These are phyloP conservation scores for Coregonus ussuriensis DNA, from an alignment of 2,797 vertebrate genomes.

Conservation along the genomic window DNA sequence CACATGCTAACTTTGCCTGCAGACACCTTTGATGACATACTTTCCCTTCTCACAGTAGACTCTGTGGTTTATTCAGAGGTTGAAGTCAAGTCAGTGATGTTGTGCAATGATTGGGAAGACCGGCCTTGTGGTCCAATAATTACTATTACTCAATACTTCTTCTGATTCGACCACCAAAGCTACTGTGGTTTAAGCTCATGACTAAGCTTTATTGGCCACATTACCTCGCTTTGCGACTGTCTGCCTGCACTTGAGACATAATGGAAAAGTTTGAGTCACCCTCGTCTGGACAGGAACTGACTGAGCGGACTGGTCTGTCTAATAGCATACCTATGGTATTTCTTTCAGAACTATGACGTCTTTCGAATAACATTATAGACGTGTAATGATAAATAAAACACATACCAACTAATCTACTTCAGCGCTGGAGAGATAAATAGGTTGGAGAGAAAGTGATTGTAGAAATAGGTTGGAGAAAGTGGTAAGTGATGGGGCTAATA, in stretches of 20 bases:
- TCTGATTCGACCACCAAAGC: conserved; percentile 58
- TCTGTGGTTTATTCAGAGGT: conserved; percentile 55
- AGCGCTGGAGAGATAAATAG: conserved; percentile 21
- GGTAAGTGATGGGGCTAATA: conserved; percentile 37
- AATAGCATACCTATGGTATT: conserved; percentile 61
- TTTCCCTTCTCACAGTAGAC: conserved; percentile 22
- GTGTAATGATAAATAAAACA: conserved; percentile 27
- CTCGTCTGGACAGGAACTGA: conserved; percentile 73
- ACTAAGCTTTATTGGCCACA: conserved; percentile 66
- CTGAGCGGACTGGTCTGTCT: conserved; percentile 60
- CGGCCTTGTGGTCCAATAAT: conserved; percentile 61
- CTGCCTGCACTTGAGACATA: conserved; percentile 51
- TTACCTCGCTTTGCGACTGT: conserved; percentile 50
- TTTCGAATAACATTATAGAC: conserved; percentile 46
- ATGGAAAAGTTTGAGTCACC: conserved; percentile 75
- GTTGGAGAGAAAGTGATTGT: not conserved
- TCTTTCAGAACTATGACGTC: conserved; percentile 66
- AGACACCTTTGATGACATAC: not conserved
- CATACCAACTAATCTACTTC: conserved; percentile 33
- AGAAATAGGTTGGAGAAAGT: conserved; percentile 19
- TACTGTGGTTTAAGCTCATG: conserved; percentile 67
- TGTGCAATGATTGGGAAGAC: conserved; percentile 42
- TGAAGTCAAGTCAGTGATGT: conserved; percentile 53
- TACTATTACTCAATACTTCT: conserved; percentile 48
- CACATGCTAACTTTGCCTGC: not conserved